Evolutionary conservation across 92 coral and sea anemone genomes (phyloP).

Genomic region (Heteractis magnifica): DNA sequence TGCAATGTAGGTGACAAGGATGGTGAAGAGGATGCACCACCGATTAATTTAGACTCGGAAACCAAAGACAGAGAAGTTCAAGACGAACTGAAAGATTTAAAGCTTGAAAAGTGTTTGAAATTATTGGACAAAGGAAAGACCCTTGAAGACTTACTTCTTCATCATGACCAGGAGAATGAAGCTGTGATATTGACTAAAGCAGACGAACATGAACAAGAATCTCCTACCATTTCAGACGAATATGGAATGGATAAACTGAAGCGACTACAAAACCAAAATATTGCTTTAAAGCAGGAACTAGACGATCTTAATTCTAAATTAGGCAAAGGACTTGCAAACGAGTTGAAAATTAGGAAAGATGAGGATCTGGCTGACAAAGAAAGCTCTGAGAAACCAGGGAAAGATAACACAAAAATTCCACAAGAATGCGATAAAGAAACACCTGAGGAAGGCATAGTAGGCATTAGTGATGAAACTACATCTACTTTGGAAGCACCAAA

Average conservation of each 20-base stretch:
- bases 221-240: conserved; percentile 5
- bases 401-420: neutral
- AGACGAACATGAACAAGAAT: neutral
- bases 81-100: neutral
- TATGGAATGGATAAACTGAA: neutral
- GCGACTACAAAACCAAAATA: neutral
- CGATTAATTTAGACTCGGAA: neutral
- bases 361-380: neutral
- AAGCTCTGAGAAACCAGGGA: neutral
- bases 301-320: neutral
- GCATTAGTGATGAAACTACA: neutral
- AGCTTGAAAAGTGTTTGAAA: conserved; percentile 6
- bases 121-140: conserved; percentile 42
- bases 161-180: conserved; percentile 39
- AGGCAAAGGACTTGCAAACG: conserved; percentile 7
- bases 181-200: neutral
- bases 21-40: neutral
- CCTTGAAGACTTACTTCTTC: conserved; percentile 38
- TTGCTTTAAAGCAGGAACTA: neutral
- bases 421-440: conserved; percentile 5
- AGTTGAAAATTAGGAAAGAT: neutral
- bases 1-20: neutral
- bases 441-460: neutral
- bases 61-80: neutral
- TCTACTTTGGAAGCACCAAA: conserved; percentile 38